These are phyloP conservation scores for Pollenia amentaria DNA, from an alignment of 2,888 invertebrate genomes.

Conservation along the genomic window DNA sequence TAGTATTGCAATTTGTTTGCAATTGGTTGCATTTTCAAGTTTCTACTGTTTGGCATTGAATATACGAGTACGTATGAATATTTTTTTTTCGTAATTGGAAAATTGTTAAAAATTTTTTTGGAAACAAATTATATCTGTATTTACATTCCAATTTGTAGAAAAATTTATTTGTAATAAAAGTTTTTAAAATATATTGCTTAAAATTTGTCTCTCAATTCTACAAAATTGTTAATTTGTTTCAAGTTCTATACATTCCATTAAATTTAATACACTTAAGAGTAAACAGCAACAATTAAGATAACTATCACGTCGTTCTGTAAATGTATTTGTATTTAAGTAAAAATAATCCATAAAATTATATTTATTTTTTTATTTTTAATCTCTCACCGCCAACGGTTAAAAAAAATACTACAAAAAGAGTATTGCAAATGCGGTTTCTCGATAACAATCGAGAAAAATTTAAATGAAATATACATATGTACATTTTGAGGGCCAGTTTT, in stretches of 20 bases:
- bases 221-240: not conserved
- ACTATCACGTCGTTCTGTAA: conserved; percentile 77
- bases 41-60: not conserved
- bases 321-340: conserved; percentile 9
- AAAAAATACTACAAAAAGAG: conserved; percentile 33
- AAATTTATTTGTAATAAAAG: not conserved
- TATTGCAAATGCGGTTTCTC: conserved; percentile 54
- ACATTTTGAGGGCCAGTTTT: conserved; percentile 19
- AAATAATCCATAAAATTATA: conserved; percentile 14
- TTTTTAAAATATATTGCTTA: not conserved
- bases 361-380: conserved; percentile 44
- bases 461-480: not conserved
- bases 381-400: conserved; percentile 50
- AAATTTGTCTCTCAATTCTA: conserved; percentile 1
- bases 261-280: conserved; percentile 31
- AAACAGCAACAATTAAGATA: conserved; percentile 80
- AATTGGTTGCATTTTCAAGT: conserved; percentile 15
- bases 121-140: not conserved
- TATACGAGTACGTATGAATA: no score
- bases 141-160: not conserved
- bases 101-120: not conserved
- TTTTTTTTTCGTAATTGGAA: no score
- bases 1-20: not conserved
- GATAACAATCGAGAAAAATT: conserved; percentile 45
- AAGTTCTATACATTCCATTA: conserved; percentile 35